Percentiles rank a stretch among this genome's conserved stretches.
Evolutionary conservation across 2,888 invertebrate genomes (phyloP).

Genomic region (Stegana nigrithorax): DNA sequence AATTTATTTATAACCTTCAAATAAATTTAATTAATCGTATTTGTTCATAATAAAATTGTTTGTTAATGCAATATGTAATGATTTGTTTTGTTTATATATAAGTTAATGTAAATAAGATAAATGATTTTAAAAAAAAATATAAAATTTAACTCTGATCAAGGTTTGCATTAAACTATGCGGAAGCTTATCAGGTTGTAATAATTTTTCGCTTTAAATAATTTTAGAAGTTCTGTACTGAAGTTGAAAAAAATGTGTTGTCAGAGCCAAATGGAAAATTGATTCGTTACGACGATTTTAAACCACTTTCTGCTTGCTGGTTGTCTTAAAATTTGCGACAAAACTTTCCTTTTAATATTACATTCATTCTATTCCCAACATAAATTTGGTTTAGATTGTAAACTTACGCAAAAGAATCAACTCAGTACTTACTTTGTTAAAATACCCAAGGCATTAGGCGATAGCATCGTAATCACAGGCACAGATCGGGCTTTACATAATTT

Average conservation of each 20-base stretch:
- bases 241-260: conserved; percentile 46
- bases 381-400: conserved; percentile 51
- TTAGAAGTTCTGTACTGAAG: conserved; percentile 51
- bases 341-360: conserved; percentile 57
- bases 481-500: conserved; percentile 73
- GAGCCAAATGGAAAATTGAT: conserved; percentile 71
- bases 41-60: too few species aligned
- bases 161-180: conserved; percentile 49
- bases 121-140: too few species aligned
- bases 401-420: conserved; percentile 36
- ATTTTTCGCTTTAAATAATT: background rate
- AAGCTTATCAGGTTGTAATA: too few species aligned
- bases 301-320: conserved; percentile 28
- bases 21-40: too few species aligned
- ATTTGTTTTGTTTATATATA: too few species aligned
- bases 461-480: conserved; percentile 70
- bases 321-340: conserved; percentile 48
- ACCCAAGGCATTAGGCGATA: conserved; percentile 40
- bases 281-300: conserved; percentile 68
- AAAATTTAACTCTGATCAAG: conserved; percentile 57
- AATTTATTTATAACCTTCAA: too few species aligned
- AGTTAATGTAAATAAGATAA: too few species aligned
- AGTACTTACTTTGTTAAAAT: background rate
- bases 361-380: conserved; percentile 68
- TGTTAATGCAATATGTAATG: too few species aligned